Conservation (phyloP, 2,797 vertebrate species). For the Parauchenoglanis punctatus region DNA sequence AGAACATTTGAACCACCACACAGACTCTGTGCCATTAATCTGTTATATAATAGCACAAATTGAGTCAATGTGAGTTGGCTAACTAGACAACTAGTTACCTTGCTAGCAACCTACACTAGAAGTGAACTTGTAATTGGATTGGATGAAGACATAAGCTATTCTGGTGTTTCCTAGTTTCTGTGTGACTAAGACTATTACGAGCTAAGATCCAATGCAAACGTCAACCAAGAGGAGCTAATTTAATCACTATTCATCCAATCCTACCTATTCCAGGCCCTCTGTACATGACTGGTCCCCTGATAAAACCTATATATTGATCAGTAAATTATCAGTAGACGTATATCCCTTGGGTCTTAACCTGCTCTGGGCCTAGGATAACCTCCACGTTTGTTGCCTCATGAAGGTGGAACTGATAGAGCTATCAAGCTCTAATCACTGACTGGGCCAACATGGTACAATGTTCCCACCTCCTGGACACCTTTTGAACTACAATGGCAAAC, state of each 20-base stretch:
- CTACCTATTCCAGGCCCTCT: background rate
- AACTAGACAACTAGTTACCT: background rate
- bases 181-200: background rate
- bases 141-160: background rate
- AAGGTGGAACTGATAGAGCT: background rate
- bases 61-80: background rate
- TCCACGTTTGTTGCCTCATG: background rate
- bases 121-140: background rate
- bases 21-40: background rate
- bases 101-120: background rate
- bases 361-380: background rate
- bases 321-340: background rate
- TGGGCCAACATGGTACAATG: background rate
- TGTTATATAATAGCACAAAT: background rate
- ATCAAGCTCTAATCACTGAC: too few species aligned
- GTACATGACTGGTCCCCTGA: background rate
- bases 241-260: background rate
- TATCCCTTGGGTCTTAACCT: background rate
- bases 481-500: background rate
- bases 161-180: background rate
- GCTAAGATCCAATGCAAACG: background rate
- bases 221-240: background rate
- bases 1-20: background rate
- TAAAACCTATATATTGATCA: background rate
- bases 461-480: slow-evolving; percentile 2